Evolutionary conservation across 2,888 invertebrate genomes (phyloP).

Genomic region (Zygogramma bicolorata): DNA sequence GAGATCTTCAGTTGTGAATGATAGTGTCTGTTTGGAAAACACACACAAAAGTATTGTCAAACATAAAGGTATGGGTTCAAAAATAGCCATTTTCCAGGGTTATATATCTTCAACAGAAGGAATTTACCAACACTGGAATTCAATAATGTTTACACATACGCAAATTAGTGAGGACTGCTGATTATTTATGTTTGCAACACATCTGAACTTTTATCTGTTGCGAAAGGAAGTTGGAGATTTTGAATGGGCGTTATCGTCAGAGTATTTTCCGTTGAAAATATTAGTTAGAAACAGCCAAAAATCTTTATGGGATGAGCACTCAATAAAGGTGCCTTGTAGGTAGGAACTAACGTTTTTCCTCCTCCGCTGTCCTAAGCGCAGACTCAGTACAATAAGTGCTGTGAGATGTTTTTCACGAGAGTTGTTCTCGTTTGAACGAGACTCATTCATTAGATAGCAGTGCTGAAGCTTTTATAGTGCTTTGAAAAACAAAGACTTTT

Average conservation of each 20-base stretch:
- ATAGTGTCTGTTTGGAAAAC: neutral
- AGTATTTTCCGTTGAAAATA: neutral
- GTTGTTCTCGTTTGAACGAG: too few relatives aligned
- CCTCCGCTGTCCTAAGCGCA: too few relatives aligned
- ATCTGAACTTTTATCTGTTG: constrained; percentile 5
- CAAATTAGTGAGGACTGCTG: neutral
- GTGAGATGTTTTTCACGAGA: too few relatives aligned
- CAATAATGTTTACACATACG: neutral
- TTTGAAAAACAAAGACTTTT: too few relatives aligned
- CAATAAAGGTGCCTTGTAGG: too few relatives aligned
- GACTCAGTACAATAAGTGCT: too few relatives aligned
- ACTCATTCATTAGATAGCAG: too few relatives aligned
- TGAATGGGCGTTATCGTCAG: neutral
- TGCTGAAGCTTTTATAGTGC: too few relatives aligned
- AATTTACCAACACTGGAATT: neutral
- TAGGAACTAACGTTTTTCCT: too few relatives aligned
- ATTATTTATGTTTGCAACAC: constrained; percentile 5
- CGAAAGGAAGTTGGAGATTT: constrained; percentile 10
- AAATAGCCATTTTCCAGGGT: neutral
- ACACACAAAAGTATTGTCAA: neutral
- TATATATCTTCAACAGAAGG: neutral
- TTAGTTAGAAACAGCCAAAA: too few relatives aligned
- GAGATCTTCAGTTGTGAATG: constrained; percentile 50
- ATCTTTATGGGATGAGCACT: too few relatives aligned
- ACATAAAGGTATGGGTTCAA: neutral